phyloP scores from a whole-genome alignment of 2,888 invertebrate genomes.

The Fabriciana adippe region DNA sequence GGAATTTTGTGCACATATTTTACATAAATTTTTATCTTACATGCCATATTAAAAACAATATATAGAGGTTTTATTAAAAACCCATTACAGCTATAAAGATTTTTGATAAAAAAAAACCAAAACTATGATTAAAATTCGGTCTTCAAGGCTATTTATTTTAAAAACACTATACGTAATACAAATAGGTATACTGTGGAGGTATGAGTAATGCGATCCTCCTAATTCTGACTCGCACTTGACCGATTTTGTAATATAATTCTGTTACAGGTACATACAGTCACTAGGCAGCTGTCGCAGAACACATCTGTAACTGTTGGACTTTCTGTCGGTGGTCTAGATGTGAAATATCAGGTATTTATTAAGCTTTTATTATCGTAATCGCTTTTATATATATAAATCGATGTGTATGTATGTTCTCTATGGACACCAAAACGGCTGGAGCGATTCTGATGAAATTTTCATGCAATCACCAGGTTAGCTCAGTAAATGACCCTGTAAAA shows the following conservation, averaged over 20 bases:
- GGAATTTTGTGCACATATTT: no score
- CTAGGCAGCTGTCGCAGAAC: slow-evolving; percentile 94
- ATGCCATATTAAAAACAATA: not conserved
- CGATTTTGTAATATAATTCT: no score
- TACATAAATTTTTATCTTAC: not conserved
- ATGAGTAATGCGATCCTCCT: slow-evolving; percentile 5
- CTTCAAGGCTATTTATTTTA: not conserved
- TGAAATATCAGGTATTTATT: slow-evolving; percentile 85
- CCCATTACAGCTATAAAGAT: no score
- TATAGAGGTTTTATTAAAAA: not conserved
- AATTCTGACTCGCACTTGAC: not conserved
- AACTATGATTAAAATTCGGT: no score
- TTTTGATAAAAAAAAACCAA: no score
- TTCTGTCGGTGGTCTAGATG: slow-evolving; percentile 93
- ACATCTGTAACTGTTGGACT: slow-evolving; percentile 91
- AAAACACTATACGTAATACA: not conserved
- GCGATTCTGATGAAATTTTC: no score
- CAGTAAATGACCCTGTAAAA: no score
- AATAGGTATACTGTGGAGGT: not conserved
- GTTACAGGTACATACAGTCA: slow-evolving; percentile 92
- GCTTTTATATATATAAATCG: no score
- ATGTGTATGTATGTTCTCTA: no score
- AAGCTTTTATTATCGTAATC: no score
- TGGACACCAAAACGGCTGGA: no score
- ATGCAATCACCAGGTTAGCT: no score